These are phyloP conservation scores for Hapalemur alaotrensis DNA, from an alignment of 2,797 vertebrate species.

Conservation along the genomic window DNA sequence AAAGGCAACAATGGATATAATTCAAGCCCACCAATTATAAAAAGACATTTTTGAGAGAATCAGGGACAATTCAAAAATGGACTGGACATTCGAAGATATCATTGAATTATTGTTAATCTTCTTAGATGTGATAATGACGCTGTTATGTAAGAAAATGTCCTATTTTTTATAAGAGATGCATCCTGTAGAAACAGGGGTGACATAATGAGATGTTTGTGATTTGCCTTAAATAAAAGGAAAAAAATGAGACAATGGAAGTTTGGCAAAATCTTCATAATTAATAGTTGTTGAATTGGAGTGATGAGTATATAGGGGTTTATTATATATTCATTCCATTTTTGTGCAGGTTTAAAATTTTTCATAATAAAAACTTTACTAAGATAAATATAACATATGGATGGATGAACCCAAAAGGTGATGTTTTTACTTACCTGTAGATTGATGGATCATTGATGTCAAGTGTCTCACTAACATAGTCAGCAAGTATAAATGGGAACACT, in stretches of 20 bases:
- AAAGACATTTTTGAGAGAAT: neutral
- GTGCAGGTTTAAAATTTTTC: neutral
- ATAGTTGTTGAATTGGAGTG: neutral
- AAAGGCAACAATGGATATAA: neutral
- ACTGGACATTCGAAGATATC: neutral
- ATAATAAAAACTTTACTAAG: neutral
- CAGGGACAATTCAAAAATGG: neutral
- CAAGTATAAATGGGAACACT: constrained; percentile 97
- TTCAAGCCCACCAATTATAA: neutral
- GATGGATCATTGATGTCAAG: constrained; percentile 92
- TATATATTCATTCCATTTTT: neutral
- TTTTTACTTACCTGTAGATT: constrained; percentile 91
- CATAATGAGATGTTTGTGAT: neutral
- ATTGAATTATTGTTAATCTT: neutral
- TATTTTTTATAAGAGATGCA: neutral
- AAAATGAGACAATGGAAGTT: neutral
- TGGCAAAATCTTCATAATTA: neutral
- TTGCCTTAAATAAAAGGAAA: neutral
- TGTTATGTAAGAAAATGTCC: neutral
- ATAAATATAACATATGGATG: neutral
- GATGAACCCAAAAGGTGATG: neutral
- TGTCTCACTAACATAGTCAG: constrained; percentile 94
- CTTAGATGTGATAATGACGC: neutral
- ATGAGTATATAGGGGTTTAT: neutral
- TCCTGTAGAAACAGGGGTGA: neutral